Conservation (phyloP, 2,113 vertebrate genomes). For the Antechinus flavipes region DNA sequence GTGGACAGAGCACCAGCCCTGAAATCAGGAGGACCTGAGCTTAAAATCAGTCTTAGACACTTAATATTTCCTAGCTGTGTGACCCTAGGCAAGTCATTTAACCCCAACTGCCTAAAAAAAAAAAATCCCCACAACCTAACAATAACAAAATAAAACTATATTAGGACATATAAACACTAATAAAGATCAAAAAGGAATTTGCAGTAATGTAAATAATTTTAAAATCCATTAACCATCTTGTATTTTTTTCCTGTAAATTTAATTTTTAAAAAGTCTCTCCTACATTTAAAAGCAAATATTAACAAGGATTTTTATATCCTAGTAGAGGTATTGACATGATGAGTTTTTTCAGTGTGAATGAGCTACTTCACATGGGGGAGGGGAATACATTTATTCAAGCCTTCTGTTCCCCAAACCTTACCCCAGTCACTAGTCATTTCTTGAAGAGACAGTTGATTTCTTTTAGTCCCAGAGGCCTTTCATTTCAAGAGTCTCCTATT, state of each 20-base stretch:
- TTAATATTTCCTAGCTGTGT: too few relatives aligned
- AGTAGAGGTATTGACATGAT: neutral
- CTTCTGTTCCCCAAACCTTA: neutral
- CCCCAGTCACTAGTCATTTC: neutral
- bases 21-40: too few relatives aligned
- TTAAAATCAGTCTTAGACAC: too few relatives aligned
- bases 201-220: constrained; percentile 23
- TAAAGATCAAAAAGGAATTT: constrained; percentile 14
- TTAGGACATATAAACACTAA: constrained; percentile 13
- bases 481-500: neutral
- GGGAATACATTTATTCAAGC: neutral
- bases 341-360: neutral
- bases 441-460: neutral
- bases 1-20: too few relatives aligned
- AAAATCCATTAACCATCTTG: neutral
- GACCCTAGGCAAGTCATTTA: too few relatives aligned
- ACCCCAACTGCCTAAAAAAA: too few relatives aligned
- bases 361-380: neutral
- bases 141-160: too few relatives aligned
- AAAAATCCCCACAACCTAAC: too few relatives aligned
- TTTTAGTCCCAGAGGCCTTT: constrained; percentile 18
- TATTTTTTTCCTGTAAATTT: constrained; percentile 9
- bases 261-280: neutral
- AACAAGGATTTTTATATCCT: neutral
- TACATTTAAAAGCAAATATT: constrained; percentile 16